Evolutionary conservation across 2,113 vertebrate species (phyloP), one percentile per base, ranked within the genome.

Genomic region (Fregata magnificens): DNA sequence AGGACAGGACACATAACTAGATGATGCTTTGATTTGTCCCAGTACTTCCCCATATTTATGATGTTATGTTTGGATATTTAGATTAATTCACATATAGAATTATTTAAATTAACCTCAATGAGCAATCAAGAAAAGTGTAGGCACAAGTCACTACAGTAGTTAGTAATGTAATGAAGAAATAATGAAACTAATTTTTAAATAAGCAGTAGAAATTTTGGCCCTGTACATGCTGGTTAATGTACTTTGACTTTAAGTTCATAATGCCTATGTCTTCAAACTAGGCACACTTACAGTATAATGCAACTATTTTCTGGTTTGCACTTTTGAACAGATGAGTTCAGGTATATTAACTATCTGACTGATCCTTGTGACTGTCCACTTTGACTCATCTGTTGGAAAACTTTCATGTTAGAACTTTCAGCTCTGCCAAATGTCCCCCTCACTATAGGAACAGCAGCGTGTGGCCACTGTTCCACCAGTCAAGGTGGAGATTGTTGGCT

Each of bases 381-480:
- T 25, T 53, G 49, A 50, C 21, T 50, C 7, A 63, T 16, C 10
- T 20, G 13, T 29, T 79, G 38, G 32, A 79, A 72, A 72, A 52
- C 5, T 3, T 38, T 16, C 8, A 6, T 12, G 7, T 67, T 45
- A 36, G 52, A 72, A 17, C 21, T 52, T 31, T 11, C 52, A 36
- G 14, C 24, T 63, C 59, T 82, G 34, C 24, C 22, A 77, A 73
- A 78, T n/a, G 1, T 28, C 82, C 58, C 13, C 59, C 26, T 44
- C 7, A 2, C 6, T 18, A 13, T 5, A 38, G 49, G 31, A 78
- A 6, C 17, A 38, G 31, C 53, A 73, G 28, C n/a, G 14, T 1
- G 0, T 38, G 31, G 28, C 9, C 32, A 32, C 26, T 0, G 0
- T 47, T 45, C 26, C 10, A 7, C 6, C 0, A 1, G 28, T 31